phyloP scores from a whole-genome alignment of 2,797 vertebrate species.

The Channa striata region DNA sequence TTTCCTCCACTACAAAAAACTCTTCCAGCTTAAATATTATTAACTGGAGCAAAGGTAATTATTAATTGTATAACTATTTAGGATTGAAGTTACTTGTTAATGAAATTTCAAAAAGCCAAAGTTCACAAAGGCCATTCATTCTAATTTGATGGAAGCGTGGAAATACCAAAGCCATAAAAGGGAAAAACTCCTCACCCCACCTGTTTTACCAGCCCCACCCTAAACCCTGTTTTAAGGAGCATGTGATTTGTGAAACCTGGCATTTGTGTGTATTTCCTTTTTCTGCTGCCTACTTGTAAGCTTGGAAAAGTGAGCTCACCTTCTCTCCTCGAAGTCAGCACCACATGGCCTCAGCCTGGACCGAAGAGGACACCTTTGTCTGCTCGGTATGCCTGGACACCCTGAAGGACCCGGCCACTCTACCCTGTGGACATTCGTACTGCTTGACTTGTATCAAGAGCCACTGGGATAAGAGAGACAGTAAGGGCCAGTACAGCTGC shows the following conservation, averaged over 20 bases:
- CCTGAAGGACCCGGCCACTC: conserved; percentile 81
- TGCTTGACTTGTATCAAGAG: conserved; percentile 83
- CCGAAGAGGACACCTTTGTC: conserved; percentile 79
- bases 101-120: background rate
- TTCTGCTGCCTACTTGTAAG: background rate
- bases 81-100: background rate
- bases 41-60: background rate
- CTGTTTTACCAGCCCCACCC: conserved; percentile 75
- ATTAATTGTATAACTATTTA: background rate
- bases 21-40: background rate
- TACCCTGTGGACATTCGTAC: conserved; percentile 87
- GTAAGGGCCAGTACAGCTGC: conserved; percentile 76
- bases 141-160: background rate
- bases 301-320: background rate
- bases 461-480: conserved; percentile 80
- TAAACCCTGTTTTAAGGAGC: conserved; percentile 52
- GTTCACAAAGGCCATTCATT: background rate
- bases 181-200: conserved; percentile 67
- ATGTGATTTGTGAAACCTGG: conserved; percentile 47
- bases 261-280: conserved; percentile 29
- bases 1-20: fast-evolving
- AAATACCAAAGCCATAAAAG: conserved; percentile 30
- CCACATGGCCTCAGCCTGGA: conserved; percentile 77
- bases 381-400: conserved; percentile 86
- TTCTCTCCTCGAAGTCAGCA: background rate